Evolutionary conservation across 2,797 vertebrate genomes (phyloP).

Genomic region (Enteromius radiatus): DNA sequence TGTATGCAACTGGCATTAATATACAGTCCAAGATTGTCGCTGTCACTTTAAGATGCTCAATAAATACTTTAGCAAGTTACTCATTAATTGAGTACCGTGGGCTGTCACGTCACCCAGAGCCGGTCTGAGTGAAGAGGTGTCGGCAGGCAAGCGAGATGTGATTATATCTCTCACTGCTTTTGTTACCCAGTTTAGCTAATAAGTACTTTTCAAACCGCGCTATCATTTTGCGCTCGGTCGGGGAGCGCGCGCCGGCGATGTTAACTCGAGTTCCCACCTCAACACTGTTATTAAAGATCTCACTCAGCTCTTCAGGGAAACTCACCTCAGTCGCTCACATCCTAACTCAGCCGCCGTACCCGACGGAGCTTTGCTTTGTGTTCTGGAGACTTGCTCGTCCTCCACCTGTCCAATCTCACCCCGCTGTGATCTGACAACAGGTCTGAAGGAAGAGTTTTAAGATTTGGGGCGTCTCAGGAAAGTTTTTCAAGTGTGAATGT

Average conservation of each 20-base stretch:
- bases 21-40: not conserved
- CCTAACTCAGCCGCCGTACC: conserved; percentile 10
- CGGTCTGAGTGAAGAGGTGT: conserved; percentile 83
- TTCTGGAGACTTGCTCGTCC: conserved; percentile 10
- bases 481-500: conserved; percentile 28
- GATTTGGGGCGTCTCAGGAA: conserved; percentile 15
- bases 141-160: conserved; percentile 83
- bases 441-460: not conserved
- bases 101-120: conserved; percentile 81
- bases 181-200: conserved; percentile 89
- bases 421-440: conserved; percentile 26
- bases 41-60: conserved; percentile 74
- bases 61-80: conserved; percentile 85
- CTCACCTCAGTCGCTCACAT: conserved; percentile 59
- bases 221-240: conserved; percentile 71
- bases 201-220: conserved; percentile 80
- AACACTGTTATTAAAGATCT: conserved; percentile 79
- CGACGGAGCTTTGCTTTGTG: conserved; percentile 7
- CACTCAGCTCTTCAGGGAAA: conserved; percentile 64
- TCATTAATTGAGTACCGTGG: conserved; percentile 85
- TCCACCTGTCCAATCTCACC: conserved; percentile 23
- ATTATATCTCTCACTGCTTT: conserved; percentile 85
- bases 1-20: not conserved
- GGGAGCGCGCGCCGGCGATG: conserved; percentile 74
- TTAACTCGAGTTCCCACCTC: conserved; percentile 71